These are phyloP conservation scores for Spheniscus mendiculus DNA, from an alignment of 2,113 vertebrate genomes.

Conservation along the genomic window DNA sequence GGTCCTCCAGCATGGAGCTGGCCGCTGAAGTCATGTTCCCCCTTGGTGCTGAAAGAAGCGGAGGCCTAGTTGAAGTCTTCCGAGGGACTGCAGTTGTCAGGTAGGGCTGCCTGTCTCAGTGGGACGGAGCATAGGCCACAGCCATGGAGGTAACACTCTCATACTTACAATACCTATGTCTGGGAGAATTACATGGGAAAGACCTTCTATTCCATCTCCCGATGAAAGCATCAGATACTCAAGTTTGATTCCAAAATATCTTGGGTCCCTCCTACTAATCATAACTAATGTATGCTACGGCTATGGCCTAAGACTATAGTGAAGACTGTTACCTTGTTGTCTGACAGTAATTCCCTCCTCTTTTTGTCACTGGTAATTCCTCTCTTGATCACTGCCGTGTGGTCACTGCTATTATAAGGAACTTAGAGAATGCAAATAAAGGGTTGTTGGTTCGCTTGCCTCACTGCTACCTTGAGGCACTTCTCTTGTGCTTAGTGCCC, in stretches of 20 bases:
- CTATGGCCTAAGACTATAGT: neutral
- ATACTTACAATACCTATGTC: neutral
- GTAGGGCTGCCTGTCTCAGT: neutral
- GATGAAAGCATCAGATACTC: neutral
- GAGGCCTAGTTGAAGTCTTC: neutral
- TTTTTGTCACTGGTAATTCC: neutral
- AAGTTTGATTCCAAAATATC: neutral
- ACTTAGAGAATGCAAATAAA: neutral
- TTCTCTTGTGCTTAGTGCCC: neutral
- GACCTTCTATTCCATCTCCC: neutral
- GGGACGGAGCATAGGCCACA: neutral
- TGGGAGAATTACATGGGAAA: neutral
- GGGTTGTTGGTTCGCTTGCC: neutral
- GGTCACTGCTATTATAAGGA: neutral
- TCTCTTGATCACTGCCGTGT: neutral
- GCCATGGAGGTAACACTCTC: neutral
- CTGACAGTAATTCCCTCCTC: neutral
- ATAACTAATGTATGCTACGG: neutral
- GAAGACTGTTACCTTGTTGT: neutral
- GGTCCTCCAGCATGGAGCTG: neutral
- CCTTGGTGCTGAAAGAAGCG: neutral
- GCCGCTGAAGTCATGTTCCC: accelerated
- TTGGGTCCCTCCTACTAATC: neutral
- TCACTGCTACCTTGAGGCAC: neutral
- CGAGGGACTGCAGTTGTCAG: neutral